Conservation (phyloP, 2,888 invertebrate genomes). For the Ormyrus labotus region DNA sequence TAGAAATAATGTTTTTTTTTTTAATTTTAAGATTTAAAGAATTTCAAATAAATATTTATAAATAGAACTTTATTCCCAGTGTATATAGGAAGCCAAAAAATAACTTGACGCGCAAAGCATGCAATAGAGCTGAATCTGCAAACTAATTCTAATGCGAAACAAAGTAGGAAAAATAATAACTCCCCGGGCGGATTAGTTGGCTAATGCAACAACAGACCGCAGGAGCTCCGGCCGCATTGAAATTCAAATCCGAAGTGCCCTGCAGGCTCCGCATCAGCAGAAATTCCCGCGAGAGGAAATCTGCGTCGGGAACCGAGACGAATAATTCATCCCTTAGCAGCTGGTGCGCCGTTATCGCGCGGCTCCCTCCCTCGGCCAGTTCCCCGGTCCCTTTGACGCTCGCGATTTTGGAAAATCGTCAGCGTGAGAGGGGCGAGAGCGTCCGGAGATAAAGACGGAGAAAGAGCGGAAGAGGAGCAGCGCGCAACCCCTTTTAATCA, state of each 20-base stretch:
- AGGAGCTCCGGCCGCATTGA: constrained; percentile 11
- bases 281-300: constrained; percentile 41
- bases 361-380: not conserved
- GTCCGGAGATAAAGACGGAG: not conserved
- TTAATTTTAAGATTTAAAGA: too few relatives aligned
- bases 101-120: too few relatives aligned
- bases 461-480: not conserved
- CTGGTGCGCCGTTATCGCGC: not conserved
- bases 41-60: too few relatives aligned
- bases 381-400: constrained; percentile 20
- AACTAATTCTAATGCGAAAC: too few relatives aligned
- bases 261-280: not conserved
- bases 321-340: constrained; percentile 38
- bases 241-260: constrained; percentile 30
- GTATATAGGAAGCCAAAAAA: too few relatives aligned
- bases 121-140: too few relatives aligned
- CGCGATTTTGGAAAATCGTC: not conserved
- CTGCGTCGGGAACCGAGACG: constrained; percentile 3
- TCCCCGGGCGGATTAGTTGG: not conserved
- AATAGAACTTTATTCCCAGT: too few relatives aligned
- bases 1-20: too few relatives aligned
- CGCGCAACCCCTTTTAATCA: constrained; percentile 67
- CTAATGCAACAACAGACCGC: not conserved
- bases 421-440: not conserved
- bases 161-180: too few relatives aligned